Conservation (phyloP, 2,888 invertebrate genomes). For the Criorhina ranunculi region DNA sequence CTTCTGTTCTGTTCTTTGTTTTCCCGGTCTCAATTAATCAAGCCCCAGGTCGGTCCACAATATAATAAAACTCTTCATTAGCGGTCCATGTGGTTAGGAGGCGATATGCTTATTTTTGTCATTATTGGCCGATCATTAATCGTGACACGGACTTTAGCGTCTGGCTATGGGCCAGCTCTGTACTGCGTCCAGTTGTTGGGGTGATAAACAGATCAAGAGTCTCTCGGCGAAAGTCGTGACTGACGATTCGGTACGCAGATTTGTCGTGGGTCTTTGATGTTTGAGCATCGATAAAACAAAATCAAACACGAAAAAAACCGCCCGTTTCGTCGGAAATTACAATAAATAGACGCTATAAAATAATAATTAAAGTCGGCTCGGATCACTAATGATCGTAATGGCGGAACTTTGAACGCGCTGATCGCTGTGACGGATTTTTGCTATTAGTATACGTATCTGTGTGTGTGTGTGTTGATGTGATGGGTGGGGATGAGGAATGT, state of each 20-base stretch:
- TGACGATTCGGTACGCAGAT: slow-evolving; percentile 35
- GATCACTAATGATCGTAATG: slow-evolving; percentile 53
- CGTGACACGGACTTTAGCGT: slow-evolving; percentile 62
- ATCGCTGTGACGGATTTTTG: slow-evolving; percentile 56
- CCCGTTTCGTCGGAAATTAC: slow-evolving; percentile 20
- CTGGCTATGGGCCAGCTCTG: slow-evolving; percentile 41
- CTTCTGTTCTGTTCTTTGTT: neutral
- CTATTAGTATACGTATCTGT: slow-evolving; percentile 7
- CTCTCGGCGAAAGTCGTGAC: slow-evolving; percentile 48
- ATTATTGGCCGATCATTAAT: slow-evolving; percentile 65
- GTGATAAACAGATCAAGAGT: slow-evolving; percentile 40
- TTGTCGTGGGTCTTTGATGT: slow-evolving; percentile 51
- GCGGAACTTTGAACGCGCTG: slow-evolving; percentile 34
- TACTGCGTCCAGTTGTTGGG: neutral
- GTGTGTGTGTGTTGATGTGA: neutral
- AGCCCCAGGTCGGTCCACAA: neutral
- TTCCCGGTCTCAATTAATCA: slow-evolving; percentile 9
- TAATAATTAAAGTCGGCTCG: slow-evolving; percentile 39
- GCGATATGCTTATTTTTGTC: slow-evolving; percentile 59
- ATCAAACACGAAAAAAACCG: neutral
- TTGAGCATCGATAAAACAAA: neutral
- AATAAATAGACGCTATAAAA: slow-evolving; percentile 56
- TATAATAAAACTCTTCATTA: slow-evolving; percentile 15
- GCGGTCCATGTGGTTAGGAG: slow-evolving; percentile 32
- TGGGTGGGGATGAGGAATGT: slow-evolving; percentile 7